phyloP scores from a whole-genome alignment of 37 sponge, comb jelly and placozoan species.

The Spongilla lacustris region DNA sequence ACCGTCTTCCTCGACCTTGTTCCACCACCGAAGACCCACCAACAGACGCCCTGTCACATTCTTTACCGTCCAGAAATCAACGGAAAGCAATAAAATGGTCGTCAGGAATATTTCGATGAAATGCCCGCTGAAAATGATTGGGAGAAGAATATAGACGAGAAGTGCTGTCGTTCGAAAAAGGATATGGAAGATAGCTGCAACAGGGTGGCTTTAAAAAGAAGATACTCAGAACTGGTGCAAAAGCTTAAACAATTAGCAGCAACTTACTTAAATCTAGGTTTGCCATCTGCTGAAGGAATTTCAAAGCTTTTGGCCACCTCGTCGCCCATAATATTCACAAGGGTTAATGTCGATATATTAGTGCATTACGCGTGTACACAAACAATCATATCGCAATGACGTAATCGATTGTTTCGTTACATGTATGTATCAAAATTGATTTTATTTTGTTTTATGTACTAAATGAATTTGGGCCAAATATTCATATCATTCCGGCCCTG shows the following conservation, averaged over 20 bases:
- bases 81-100: conserved; percentile 79
- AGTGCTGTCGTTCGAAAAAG: conserved; percentile 81
- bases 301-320: conserved; percentile 22
- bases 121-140: conserved; percentile 30
- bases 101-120: conserved; percentile 67
- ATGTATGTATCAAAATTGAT: no score
- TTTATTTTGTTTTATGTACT: no score
- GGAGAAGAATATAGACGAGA: conserved; percentile 67
- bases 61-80: conserved; percentile 97
- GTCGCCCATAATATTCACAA: background rate
- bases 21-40: conserved; percentile 99
- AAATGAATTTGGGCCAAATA: no score
- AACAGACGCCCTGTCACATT: conserved; percentile 92
- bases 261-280: conserved; percentile 46
- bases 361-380: no score
- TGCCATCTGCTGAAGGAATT: conserved; percentile 7
- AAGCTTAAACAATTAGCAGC: background rate
- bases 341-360: background rate
- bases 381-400: no score
- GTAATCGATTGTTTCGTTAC: no score
- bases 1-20: conserved; percentile 96
- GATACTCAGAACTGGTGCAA: background rate
- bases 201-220: conserved; percentile 69
- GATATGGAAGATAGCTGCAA: conserved; percentile 86
- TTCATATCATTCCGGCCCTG: no score